These are phyloP conservation scores for Melierax canorus DNA, from an alignment of 2,113 vertebrate genomes.

Conservation along the genomic window DNA sequence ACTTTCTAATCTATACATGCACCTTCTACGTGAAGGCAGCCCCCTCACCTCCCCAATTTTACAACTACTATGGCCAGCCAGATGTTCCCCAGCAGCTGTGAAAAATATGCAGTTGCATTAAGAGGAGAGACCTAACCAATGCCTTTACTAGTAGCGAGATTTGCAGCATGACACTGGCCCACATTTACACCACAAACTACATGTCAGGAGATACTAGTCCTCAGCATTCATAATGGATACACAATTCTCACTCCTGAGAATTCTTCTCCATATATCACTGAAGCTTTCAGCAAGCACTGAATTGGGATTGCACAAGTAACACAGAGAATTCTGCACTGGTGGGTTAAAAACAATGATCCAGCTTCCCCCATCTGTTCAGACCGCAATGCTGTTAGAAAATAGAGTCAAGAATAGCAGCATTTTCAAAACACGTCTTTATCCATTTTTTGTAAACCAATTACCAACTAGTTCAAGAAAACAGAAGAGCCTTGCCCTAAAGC, in stretches of 20 bases:
- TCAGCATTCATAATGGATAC: neutral
- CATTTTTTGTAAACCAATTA: neutral
- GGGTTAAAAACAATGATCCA: neutral
- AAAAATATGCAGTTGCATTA: neutral
- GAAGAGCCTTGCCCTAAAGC: neutral
- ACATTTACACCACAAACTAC: neutral
- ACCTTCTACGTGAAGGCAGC: neutral
- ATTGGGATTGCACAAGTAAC: neutral
- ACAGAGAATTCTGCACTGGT: neutral
- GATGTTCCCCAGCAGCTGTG: neutral
- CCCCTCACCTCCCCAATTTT: neutral
- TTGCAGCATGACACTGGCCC: neutral
- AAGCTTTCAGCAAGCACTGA: neutral
- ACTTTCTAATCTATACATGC: neutral
- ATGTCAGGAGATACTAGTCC: rapidly evolving
- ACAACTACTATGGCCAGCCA: neutral
- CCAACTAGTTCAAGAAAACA: neutral
- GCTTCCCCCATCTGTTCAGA: neutral
- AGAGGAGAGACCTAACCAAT: neutral
- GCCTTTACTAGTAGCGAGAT: neutral
- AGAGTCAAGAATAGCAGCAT: neutral
- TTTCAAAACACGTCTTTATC: neutral
- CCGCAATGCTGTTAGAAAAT: neutral
- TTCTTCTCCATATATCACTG: neutral
- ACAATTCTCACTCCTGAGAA: neutral